A percentile compares a stretch with the other conserved stretches of the same genome.
Evolutionary conservation across 2,113 vertebrate genomes (phyloP).

Genomic region (Cyprinodon brontotheroides): DNA sequence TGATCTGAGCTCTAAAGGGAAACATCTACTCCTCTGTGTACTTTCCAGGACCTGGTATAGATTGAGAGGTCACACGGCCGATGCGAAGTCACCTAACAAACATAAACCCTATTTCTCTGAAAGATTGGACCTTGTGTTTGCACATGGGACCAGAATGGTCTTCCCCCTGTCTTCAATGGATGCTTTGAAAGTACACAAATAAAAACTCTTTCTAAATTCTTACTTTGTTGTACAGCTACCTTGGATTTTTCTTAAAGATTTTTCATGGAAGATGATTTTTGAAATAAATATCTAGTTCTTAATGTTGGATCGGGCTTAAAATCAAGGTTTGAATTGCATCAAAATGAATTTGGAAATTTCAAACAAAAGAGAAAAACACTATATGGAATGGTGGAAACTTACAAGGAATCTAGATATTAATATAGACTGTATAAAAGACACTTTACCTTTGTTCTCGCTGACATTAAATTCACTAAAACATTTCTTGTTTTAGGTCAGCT

Average conservation of each 20-base stretch:
- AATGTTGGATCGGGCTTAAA: too few species aligned
- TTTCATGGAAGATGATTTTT: not conserved
- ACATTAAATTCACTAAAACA: too few species aligned
- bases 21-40: constrained; percentile 58
- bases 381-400: not conserved
- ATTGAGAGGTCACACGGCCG: constrained; percentile 64
- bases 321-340: too few species aligned
- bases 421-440: not conserved
- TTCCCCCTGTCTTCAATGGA: constrained; percentile 37
- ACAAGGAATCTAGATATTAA: not conserved
- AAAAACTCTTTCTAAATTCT: not conserved
- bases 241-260: constrained; percentile 8
- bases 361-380: not conserved
- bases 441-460: too few species aligned
- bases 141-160: constrained; percentile 58
- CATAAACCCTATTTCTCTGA: constrained; percentile 72
- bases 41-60: constrained; percentile 50
- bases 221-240: constrained; percentile 33
- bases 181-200: constrained; percentile 17
- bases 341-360: not conserved
- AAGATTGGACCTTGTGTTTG: constrained; percentile 76
- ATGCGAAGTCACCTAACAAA: constrained; percentile 65
- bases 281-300: not conserved
- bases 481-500: too few species aligned
- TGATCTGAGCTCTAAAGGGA: constrained; percentile 1